Base-by-base conservation (phyloP, 2,113 vertebrate species). In the Xiphophorus couchianus region DNA sequence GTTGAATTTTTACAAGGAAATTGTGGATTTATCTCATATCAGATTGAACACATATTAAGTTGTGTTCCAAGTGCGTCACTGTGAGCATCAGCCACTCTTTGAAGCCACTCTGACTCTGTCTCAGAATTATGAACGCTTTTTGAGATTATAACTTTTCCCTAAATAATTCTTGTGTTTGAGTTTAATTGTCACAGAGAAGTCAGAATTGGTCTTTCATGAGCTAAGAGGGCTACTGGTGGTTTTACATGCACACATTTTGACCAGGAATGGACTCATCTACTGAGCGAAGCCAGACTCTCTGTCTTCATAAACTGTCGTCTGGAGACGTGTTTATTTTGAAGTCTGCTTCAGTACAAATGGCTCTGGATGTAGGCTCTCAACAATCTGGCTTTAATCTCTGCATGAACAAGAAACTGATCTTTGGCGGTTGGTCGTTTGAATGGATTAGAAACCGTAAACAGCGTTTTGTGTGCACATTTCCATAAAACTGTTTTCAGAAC, bases 341-440 rank as follows among this genome's bases (percentile, higher is more conserved):
- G 74, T 30, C 33, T 77, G 51, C 31, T 0, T 19, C 67, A 85
- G 71, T 67, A 76, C 60, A 84, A 89, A 87, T 78, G 9, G 17
- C 35, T 79, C 28, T 85, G 80, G 39, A 12, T 37, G 35, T 11
- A 37, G 35, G 35, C 35, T 11, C 39, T 19, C 19, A 82, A 39
- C 54, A 64, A 66, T 42, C 28, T 31, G 67, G 71, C 64, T 63
- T 30, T 63, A 37, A 58, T 74, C 73, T 66, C 19, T 66, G 51
- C 14, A 60, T 69, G 69, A 76, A 65, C 74, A 70, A 54, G 15
- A 76, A 76, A 72, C 35, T 5, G 22, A 64, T 72, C 17, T 25
- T 72, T 14, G n/a, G 65, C 12, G 30, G 27, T 77, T 69, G 44
- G 68, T 76, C 64, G 27, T 42, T 68, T 39, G 39, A 39, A 83